These are phyloP conservation scores for Microtus agrestis DNA, from an alignment of 2,797 vertebrate genomes.

Conservation along the genomic window DNA sequence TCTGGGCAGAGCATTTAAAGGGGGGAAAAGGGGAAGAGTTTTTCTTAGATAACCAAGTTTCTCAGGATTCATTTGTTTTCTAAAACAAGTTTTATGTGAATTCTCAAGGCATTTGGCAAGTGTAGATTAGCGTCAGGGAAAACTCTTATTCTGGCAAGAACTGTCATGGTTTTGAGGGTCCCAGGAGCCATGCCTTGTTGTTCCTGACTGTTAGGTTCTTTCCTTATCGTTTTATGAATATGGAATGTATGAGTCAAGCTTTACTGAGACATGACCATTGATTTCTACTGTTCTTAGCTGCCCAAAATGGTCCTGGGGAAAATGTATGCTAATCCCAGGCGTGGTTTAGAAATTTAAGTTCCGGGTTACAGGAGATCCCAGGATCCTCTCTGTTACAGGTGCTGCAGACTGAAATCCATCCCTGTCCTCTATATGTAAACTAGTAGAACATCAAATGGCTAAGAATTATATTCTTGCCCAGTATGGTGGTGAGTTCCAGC, in stretches of 20 bases:
- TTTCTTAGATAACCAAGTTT: conserved; percentile 56
- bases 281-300: conserved; percentile 25
- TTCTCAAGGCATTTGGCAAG: conserved; percentile 69
- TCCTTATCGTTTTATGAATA: conserved; percentile 39
- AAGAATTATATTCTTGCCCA: conserved; percentile 14
- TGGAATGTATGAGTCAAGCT: not conserved
- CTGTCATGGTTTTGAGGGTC: not conserved
- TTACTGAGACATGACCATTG: not conserved
- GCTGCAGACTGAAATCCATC: not conserved
- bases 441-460: not conserved
- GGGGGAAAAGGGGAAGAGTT: not conserved
- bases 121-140: conserved; percentile 18
- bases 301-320: not conserved
- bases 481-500: not conserved
- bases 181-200: not conserved
- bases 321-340: conserved; percentile 27
- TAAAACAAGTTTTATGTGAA: conserved; percentile 75
- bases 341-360: conserved; percentile 47
- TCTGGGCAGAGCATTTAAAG: conserved; percentile 66
- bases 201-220: not conserved
- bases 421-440: not conserved
- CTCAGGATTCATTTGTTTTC: conserved; percentile 73
- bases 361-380: not conserved
- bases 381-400: not conserved
- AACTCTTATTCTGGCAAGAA: conserved; percentile 40